phyloP scores from a whole-genome alignment of 2,888 invertebrate genomes.

The Noctua comes region DNA sequence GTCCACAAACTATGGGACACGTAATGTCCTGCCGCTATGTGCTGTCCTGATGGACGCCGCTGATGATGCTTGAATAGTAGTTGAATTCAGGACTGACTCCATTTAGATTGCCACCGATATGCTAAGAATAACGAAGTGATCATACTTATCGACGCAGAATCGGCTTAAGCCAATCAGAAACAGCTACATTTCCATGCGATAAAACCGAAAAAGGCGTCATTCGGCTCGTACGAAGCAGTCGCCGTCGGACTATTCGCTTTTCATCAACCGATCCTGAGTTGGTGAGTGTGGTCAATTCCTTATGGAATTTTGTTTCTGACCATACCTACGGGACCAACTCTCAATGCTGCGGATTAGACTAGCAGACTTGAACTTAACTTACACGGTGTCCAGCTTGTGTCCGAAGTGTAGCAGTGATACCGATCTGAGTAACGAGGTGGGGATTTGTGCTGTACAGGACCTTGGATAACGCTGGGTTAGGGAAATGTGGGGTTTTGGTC shows the following conservation, averaged over 20 bases:
- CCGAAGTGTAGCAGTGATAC: conserved; percentile 46
- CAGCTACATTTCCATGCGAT: background rate
- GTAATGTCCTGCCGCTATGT: background rate
- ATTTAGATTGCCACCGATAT: background rate
- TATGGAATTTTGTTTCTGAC: background rate
- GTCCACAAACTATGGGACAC: background rate
- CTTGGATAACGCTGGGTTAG: background rate
- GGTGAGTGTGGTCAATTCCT: background rate
- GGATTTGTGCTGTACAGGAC: conserved; percentile 34
- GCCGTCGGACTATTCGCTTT: background rate
- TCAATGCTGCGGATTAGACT: background rate
- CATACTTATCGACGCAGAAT: background rate
- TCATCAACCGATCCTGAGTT: background rate
- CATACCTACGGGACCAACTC: background rate
- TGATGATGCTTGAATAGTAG: background rate
- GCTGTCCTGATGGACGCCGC: background rate
- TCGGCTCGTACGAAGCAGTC: background rate
- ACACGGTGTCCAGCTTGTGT: conserved; percentile 29
- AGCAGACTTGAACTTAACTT: conserved; percentile 20
- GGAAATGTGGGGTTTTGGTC: background rate
- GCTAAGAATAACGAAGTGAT: background rate
- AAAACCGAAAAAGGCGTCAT: background rate
- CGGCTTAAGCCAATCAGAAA: background rate
- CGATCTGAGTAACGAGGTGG: conserved; percentile 50
- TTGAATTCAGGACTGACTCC: too few species aligned